These are phyloP conservation scores for Propsilocerus akamusi DNA, from an alignment of 1,140 invertebrate species.

Conservation along the genomic window DNA sequence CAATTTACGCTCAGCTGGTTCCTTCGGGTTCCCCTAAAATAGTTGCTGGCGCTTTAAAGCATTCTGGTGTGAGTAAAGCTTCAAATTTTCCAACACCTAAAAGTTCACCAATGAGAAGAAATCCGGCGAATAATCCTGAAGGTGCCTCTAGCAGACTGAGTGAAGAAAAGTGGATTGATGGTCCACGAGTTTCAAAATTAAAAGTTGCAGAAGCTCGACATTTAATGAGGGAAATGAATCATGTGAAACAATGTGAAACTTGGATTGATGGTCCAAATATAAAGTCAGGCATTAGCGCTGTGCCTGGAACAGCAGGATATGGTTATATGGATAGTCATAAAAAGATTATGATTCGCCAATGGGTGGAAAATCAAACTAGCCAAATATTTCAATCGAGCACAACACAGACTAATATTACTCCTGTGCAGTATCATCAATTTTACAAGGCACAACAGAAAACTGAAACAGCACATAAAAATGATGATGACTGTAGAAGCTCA, in stretches of 20 bases:
- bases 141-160: slow-evolving; percentile 24
- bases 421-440: slow-evolving; percentile 10
- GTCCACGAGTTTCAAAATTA: slow-evolving; percentile 68
- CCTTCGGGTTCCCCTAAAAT: slow-evolving; percentile 10
- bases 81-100: slow-evolving; percentile 30
- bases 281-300: slow-evolving; percentile 10
- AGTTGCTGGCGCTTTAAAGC: slow-evolving; percentile 8
- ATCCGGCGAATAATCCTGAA: slow-evolving; percentile 17
- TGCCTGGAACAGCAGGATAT: slow-evolving; percentile 32
- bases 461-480: slow-evolving; percentile 9
- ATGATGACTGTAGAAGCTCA: slow-evolving; percentile 6
- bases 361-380: slow-evolving; percentile 79
- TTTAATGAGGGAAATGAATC: slow-evolving; percentile 52
- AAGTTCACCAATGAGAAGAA: slow-evolving; percentile 30
- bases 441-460: slow-evolving; percentile 9
- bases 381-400: slow-evolving; percentile 35
- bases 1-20: slow-evolving; percentile 3
- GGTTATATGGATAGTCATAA: slow-evolving; percentile 84
- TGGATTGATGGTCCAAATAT: slow-evolving; percentile 84
- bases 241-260: slow-evolving; percentile 62
- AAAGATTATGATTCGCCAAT: slow-evolving; percentile 80
- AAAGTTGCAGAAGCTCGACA: slow-evolving; percentile 63
- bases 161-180: slow-evolving; percentile 93
- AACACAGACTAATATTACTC: background rate
- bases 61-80: slow-evolving; percentile 15